Evolutionary conservation across 2,888 invertebrate genomes (phyloP).

Genomic region (Mycalesis mineus): DNA sequence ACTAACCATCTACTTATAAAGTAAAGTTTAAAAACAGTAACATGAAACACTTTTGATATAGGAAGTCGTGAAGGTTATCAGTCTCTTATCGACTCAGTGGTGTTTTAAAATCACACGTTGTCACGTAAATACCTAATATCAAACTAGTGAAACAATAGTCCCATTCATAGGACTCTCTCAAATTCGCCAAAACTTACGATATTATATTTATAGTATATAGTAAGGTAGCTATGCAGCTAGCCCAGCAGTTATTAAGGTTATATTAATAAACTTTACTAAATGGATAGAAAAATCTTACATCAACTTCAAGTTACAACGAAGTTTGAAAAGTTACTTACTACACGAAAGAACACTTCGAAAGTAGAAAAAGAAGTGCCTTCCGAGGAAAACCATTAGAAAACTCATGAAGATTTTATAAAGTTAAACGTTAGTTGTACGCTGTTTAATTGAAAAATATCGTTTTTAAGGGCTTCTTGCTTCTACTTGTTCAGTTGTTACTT

Average conservation of each 20-base stretch:
- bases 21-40: too few species aligned
- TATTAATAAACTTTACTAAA: conserved; percentile 1
- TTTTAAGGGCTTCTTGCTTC: neutral
- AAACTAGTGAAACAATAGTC: too few species aligned
- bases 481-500: neutral
- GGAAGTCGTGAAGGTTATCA: too few species aligned
- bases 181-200: too few species aligned
- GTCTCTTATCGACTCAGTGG: too few species aligned
- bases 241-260: conserved; percentile 1
- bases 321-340: conserved; percentile 16
- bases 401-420: conserved; percentile 15
- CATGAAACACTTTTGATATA: too few species aligned
- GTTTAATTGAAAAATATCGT: conserved; percentile 12
- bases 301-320: conserved; percentile 1
- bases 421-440: conserved; percentile 12
- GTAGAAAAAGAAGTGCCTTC: conserved; percentile 11
- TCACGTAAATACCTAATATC: too few species aligned
- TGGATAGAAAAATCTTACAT: conserved; percentile 9
- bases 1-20: too few species aligned
- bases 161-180: too few species aligned
- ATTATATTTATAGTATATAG: too few species aligned
- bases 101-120: too few species aligned
- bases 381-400: conserved; percentile 17
- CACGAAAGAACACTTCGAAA: conserved; percentile 15
- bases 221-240: too few species aligned